Evolutionary conservation across 1,140 invertebrate genomes (phyloP).

Genomic region (Bombus waltoni): DNA sequence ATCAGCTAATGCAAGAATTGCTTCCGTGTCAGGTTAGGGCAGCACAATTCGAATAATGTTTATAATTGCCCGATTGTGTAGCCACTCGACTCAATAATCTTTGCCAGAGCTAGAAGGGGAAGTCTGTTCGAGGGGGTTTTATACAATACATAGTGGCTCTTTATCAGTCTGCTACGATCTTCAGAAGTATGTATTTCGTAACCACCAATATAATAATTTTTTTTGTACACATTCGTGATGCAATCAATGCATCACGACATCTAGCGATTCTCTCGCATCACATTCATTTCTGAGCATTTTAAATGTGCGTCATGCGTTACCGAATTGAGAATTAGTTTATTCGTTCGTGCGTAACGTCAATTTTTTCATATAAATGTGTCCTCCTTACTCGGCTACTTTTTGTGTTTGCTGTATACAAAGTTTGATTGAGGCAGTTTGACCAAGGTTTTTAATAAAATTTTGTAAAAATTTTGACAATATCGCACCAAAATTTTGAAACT

Average conservation of each 20-base stretch:
- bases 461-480: no score
- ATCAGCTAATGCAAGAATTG: no score
- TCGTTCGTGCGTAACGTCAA: background rate
- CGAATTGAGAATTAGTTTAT: background rate
- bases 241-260: background rate
- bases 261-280: background rate
- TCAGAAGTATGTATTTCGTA: background rate
- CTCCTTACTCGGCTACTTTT: background rate
- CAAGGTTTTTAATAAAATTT: background rate
- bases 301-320: background rate
- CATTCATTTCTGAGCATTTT: constrained; percentile 17
- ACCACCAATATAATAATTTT: constrained; percentile 41
- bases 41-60: constrained; percentile 60
- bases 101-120: background rate
- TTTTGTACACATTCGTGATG: constrained; percentile 15
- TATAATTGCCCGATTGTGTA: constrained; percentile 61
- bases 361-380: no score
- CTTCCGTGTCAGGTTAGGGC: constrained; percentile 25
- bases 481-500: no score
- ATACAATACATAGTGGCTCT: background rate
- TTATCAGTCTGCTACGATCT: background rate
- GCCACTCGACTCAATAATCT: constrained; percentile 44
- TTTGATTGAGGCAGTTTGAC: background rate
- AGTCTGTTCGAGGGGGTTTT: background rate
- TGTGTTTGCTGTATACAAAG: background rate